Evolutionary conservation across 2,113 vertebrate species (phyloP), one percentile per base, ranked within the genome.

Genomic region (Zosterops hypoxanthus): DNA sequence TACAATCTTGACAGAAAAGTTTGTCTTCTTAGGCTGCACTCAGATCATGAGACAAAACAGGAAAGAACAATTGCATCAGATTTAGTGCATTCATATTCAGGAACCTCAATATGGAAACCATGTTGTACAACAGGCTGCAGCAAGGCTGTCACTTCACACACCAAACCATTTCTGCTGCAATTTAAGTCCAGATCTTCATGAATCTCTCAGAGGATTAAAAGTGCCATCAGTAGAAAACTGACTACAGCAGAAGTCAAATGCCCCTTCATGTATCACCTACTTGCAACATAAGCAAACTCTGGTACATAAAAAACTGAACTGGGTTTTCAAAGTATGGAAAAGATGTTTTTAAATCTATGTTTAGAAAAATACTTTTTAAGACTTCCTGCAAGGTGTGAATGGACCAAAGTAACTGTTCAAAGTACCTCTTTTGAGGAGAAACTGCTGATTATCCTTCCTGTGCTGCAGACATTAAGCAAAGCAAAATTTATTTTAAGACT

Each of bases 1-100:
- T 26, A 88, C 88, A 91, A 98, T 80, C 53, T 76, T 97, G 88
- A 98, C 55, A 12, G 66, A 95, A 49, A 96, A 83, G 39, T 97
- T 92, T 84, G 88, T 98, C 95, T 97, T 99, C 95, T 88, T 98
- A 34, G 98, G 97, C 96, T 98, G 89, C 36, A 34, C 13, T 60
- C 70, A 73, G 22, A 90, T 59, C 26, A 78, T 5, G 6, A 57
- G 23, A 82, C 76, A 86, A 44, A 73, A 90, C 17, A 84, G 46
- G 11, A 76, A 83, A 85, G 20, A 34, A 71, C 29, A 95, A 50
- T 9, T 52, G 25, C 39, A 72, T 72, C 39, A 83, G 28, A 66
- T 55, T 71, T 64, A 73, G 25, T 77, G 52, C 42, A 49, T 71
- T 76, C 47, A 29, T 46, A 53, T 53, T 57, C 50, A 88, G 64